Conservation (phyloP, 2,888 invertebrate genomes). For the Metopia argyrocephala region DNA sequence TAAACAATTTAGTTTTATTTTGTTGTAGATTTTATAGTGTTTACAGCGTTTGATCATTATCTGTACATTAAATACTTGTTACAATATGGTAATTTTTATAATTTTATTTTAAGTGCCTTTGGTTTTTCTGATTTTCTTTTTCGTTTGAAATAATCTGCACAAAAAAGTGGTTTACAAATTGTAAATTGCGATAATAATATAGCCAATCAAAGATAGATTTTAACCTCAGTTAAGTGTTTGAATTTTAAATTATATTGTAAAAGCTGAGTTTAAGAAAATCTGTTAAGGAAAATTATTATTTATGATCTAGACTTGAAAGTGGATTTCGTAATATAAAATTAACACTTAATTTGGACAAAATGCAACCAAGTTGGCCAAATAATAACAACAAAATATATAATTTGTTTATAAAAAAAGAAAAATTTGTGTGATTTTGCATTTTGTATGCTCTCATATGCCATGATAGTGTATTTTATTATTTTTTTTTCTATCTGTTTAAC, state of each 20-base stretch:
- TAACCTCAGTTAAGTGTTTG: not conserved
- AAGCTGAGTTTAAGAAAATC: no score
- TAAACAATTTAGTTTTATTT: not conserved
- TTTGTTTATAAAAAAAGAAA: not conserved
- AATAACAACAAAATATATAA: not conserved
- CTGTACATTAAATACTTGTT: constrained; percentile 37
- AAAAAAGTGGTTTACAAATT: constrained; percentile 30
- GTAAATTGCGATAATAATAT: constrained; percentile 55
- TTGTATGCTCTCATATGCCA: not conserved
- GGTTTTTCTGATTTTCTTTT: not conserved
- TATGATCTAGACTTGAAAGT: constrained; percentile 7
- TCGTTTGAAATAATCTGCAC: not conserved
- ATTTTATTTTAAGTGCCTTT: not conserved
- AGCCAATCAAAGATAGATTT: constrained; percentile 41
- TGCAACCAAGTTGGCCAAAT: no score
- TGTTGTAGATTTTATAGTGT: not conserved
- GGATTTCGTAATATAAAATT: constrained; percentile 42
- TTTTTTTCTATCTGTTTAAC: no score
- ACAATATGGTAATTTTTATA: constrained; percentile 42
- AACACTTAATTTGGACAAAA: constrained; percentile 36
- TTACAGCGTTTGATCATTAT: constrained; percentile 24
- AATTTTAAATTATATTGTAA: not conserved
- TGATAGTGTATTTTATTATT: no score
- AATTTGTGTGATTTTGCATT: no score
- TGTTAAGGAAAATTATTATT: constrained; percentile 42